Conservation (phyloP, 1,140 invertebrate genomes). For the Drosophila trapezifrons region DNA sequence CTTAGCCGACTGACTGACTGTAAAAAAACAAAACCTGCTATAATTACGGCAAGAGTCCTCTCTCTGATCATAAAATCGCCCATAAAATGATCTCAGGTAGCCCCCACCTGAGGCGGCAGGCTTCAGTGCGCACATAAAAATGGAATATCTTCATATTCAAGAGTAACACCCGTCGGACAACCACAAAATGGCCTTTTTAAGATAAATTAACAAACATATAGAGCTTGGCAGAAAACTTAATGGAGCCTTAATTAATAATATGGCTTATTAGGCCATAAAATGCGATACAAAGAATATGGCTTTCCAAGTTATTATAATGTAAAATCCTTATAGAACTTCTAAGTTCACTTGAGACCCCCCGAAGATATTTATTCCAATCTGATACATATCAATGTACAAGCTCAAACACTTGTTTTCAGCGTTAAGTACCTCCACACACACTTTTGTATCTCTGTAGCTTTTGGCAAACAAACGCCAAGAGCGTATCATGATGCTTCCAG, state of each 20-base stretch:
- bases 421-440: constrained; percentile 21
- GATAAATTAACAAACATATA: constrained; percentile 16
- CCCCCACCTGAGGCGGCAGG: background rate
- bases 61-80: constrained; percentile 46
- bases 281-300: background rate
- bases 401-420: constrained; percentile 25
- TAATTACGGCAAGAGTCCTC: constrained; percentile 55
- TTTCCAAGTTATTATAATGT: background rate
- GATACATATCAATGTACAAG: constrained; percentile 19
- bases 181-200: constrained; percentile 13
- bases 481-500: constrained; percentile 3
- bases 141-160: constrained; percentile 13
- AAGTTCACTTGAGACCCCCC: background rate
- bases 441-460: no score
- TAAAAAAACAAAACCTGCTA: constrained; percentile 18
- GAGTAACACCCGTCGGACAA: background rate
- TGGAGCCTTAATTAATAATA: constrained; percentile 30
- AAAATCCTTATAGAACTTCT: background rate
- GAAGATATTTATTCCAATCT: background rate
- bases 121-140: constrained; percentile 25
- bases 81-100: constrained; percentile 58
- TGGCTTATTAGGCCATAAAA: constrained; percentile 5
- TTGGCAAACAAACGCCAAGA: constrained; percentile 1
- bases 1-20: constrained; percentile 40
- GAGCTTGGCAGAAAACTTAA: background rate